Evolutionary conservation across 2,888 invertebrate genomes (phyloP), one percentile per base, ranked within the genome.

Genomic region (Melanostoma scalare): DNA sequence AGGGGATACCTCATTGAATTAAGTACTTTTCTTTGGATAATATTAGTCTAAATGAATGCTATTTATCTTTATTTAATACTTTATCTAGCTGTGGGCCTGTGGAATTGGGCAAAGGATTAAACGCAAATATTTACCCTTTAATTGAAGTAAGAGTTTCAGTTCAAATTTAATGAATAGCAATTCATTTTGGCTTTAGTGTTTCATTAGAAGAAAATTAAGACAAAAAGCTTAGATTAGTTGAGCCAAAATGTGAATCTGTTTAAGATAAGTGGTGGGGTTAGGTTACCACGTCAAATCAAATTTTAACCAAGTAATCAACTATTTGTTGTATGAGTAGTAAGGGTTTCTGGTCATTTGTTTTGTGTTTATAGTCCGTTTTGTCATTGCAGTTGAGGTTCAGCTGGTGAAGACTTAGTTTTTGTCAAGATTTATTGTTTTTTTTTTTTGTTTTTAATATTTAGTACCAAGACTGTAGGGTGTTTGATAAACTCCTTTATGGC

Each of bases 1-100:
- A 65, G 40, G 65, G 63, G 50, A 65, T 67, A 58, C 65, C 58
- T 40, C 58, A 72, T 63, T 77, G 36, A 56, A 63, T 77, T 77
- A 65, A 78, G 65, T 65, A 78, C 44, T 78, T 78, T 63, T 46
- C 48, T 53, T 20, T 68, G 9, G 48, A 63, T 63, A 63, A 69
- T 60, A 68, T 36, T 44, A 52, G 35, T 50, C 50, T 67, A 44
- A 58, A 38, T 67, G 65, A 6, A 53, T 56, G 46, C 52, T 67
- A 40, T 73, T 72, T 78, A 36, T 42, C 50, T 60, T 72, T 78
- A 42, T 42, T 50, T 53, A 61, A 73, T 78, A 38, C 63, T 60
- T 46, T 72, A 58, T 78, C 33, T 46, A 61, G 50, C 44, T 53
- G 10, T 50, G 31, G 40, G 3, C 38, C 30, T 44, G 10, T 20